Evolutionary conservation across 2,888 invertebrate species (phyloP).

Genomic region (Tetrapedia diversipes): DNA sequence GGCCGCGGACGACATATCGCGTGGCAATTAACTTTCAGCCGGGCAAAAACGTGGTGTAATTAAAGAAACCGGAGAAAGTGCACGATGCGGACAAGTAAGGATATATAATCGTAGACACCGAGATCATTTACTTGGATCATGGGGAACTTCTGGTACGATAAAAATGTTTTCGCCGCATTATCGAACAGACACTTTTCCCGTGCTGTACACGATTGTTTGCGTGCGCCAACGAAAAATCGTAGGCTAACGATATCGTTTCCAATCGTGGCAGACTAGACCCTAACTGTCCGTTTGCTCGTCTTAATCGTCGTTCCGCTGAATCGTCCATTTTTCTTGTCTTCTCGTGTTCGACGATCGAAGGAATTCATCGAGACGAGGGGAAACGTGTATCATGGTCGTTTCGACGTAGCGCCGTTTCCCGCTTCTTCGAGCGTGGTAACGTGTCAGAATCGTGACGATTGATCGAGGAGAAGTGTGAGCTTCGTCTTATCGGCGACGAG

Average conservation of each 20-base stretch:
- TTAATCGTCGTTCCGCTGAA: conserved; percentile 30
- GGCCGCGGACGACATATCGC: conserved; percentile 50
- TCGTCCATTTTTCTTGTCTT: conserved; percentile 2
- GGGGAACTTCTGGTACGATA: conserved; percentile 46
- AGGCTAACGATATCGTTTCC: conserved; percentile 40
- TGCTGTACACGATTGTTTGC: conserved; percentile 13
- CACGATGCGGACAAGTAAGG: conserved; percentile 62
- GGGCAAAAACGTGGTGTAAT: conserved; percentile 54
- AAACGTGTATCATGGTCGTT: background rate
- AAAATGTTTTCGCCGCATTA: conserved; percentile 59
- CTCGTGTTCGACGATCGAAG: background rate
- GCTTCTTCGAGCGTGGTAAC: no score
- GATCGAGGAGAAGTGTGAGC: background rate
- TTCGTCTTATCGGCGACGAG: no score
- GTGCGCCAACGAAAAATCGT: conserved; percentile 11
- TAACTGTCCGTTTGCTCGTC: conserved; percentile 50
- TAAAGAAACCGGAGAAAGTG: conserved; percentile 69
- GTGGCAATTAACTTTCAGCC: conserved; percentile 59
- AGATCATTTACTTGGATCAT: conserved; percentile 59
- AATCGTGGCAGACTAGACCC: conserved; percentile 27
- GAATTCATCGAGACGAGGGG: conserved; percentile 4
- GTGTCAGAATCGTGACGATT: background rate
- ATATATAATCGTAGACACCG: conserved; percentile 47
- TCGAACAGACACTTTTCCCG: conserved; percentile 37
- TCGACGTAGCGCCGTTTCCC: no score